Percentiles rank a stretch among this genome's conserved stretches.
phyloP scores from a whole-genome alignment of 2,113 vertebrate genomes.

The Sinocyclocheilus anshuiensis region DNA sequence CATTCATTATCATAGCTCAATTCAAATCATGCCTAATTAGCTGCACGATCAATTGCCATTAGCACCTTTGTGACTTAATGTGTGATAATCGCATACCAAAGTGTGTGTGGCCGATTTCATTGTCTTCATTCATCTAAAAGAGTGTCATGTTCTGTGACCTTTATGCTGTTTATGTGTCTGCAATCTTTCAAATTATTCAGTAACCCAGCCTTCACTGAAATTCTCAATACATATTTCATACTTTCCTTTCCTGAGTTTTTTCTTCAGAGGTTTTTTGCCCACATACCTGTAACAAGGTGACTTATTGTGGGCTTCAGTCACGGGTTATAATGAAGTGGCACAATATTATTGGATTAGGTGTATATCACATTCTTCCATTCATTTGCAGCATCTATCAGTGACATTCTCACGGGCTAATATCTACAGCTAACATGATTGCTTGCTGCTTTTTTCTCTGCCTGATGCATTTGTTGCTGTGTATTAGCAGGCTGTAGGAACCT shows the following conservation, averaged over 20 bases:
- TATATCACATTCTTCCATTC: constrained; percentile 19
- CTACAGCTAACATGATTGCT: constrained; percentile 50
- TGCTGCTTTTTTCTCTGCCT: constrained; percentile 5
- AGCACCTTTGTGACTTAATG: constrained; percentile 64
- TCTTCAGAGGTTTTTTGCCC: background rate
- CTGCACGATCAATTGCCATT: constrained; percentile 67
- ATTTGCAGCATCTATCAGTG: constrained; percentile 34
- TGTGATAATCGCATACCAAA: constrained; percentile 59
- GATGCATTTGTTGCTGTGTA: constrained; percentile 50
- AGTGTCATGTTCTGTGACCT: background rate
- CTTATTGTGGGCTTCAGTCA: constrained; percentile 7
- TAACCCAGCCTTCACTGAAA: background rate
- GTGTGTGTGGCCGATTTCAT: constrained; percentile 47
- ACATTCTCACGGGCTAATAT: constrained; percentile 46
- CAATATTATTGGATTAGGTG: background rate
- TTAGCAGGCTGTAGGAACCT: constrained; percentile 48
- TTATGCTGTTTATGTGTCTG: constrained; percentile 10
- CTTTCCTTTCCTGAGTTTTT: background rate
- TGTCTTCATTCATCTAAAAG: constrained; percentile 19
- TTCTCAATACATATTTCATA: background rate
- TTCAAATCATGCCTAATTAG: constrained; percentile 70
- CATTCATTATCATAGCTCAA: constrained; percentile 70
- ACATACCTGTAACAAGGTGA: background rate
- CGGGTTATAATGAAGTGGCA: constrained; percentile 11
- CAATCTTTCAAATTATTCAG: background rate